Base-by-base conservation (phyloP, 2,113 vertebrate genomes). In the Alosa alosa region DNA sequence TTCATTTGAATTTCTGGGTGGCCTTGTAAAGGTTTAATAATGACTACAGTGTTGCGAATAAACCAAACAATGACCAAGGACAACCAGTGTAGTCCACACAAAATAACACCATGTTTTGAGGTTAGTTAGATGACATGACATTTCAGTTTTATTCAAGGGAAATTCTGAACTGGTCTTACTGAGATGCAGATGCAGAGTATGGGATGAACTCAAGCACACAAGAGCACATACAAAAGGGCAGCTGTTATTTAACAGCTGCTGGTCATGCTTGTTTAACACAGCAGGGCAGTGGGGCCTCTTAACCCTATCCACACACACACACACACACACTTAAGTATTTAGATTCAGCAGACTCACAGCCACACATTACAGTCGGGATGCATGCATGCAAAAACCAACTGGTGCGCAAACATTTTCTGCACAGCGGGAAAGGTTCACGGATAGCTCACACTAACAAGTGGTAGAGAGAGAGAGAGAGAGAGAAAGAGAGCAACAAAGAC, bases 231-330 rank as follows among this genome's bases (percentile, higher is more conserved):
- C 72, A 78, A 78, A 39, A 15, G 46, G 46, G 72, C 89, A 89
- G 88, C 91, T 92, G 94, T 92, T 83, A 87, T 72, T 88, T 86
- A 92, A 86, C 93, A 94, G 92, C 92, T 94, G 94, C 90, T 92
- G 83, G 90, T 90, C 90, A 90, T 89, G 83, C 90, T 91, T 82
- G 84, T 87, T 89, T 86, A 89, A 83, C 82, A 84, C 85, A 81
- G 36, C 82, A 84, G 52, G 39, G 83, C 64, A 81, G 52, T 75
- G 46, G 46, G 39, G 31, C 72, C 72, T 36, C 31, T 36, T 78
- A 78, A 78, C 72, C 72, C 36, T 78, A 78, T 39, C 84, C 64
- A 64, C 60, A 50, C 20, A 75, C 64, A 83, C 52, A 83, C 45
- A 84, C 45, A 84, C 72, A 84, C 41, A 83, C 64, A 84, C 25